Evolutionary conservation across 1,140 invertebrate species (phyloP).

Genomic region (Dryas iulia): DNA sequence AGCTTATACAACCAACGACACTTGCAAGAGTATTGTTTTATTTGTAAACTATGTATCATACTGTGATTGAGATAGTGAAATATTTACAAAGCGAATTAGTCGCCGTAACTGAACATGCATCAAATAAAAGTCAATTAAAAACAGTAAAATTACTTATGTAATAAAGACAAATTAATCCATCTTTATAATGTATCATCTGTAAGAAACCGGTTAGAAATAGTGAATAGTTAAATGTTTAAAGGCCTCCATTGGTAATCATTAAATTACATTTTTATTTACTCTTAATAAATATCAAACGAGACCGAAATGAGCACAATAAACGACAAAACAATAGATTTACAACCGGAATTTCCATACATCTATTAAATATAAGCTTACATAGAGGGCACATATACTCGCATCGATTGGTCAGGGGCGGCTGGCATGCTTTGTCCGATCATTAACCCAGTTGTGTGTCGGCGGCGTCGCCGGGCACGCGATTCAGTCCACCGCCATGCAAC

Average conservation of each 20-base stretch:
- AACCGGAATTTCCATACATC: conserved; percentile 8
- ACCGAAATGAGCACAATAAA: background rate
- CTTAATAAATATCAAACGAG: no score
- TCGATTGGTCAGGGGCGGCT: conserved; percentile 72
- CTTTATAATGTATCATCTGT: no score
- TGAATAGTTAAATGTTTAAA: no score
- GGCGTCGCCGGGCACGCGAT: conserved; percentile 62
- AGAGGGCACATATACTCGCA: conserved; percentile 33
- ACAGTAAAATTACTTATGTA: no score
- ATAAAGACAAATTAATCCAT: no score
- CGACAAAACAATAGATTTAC: background rate
- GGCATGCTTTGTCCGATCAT: conserved; percentile 71
- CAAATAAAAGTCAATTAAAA: no score
- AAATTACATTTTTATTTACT: no score
- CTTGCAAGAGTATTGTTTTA: background rate
- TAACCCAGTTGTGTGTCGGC: conserved; percentile 75
- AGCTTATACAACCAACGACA: background rate
- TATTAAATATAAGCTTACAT: conserved; percentile 21
- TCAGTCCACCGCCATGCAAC: conserved; percentile 67
- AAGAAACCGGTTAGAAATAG: no score
- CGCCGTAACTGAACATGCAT: no score
- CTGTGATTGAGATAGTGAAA: background rate
- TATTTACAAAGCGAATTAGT: no score
- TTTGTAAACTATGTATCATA: background rate
- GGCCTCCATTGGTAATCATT: no score